Percentiles rank a stretch among this genome's conserved stretches.
Evolutionary conservation across 2,888 invertebrate genomes (phyloP).

Genomic region (Lepidocyrtinus sp.): DNA sequence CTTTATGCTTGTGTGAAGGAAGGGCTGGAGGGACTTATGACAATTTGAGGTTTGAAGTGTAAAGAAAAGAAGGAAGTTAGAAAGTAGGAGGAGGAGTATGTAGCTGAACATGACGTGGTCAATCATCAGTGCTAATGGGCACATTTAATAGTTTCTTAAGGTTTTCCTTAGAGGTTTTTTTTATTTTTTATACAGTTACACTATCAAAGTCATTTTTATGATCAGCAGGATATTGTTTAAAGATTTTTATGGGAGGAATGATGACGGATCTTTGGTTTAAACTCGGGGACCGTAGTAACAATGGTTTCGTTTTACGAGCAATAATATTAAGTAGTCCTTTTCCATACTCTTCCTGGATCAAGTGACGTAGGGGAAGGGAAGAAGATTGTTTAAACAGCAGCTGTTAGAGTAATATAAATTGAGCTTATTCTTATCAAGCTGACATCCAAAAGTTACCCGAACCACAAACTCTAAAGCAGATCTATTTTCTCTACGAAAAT

Average conservation of each 20-base stretch:
- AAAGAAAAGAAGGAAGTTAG: slow-evolving; percentile 46
- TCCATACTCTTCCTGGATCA: not conserved
- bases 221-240: no score
- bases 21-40: not conserved
- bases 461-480: not conserved
- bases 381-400: not conserved
- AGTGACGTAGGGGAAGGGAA: not conserved
- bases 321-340: not conserved
- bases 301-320: not conserved
- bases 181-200: no score
- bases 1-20: not conserved
- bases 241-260: no score
- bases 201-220: no score
- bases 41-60: not conserved
- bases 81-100: slow-evolving; percentile 33
- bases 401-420: not conserved
- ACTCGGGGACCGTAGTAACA: no score
- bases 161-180: slow-evolving; percentile 26
- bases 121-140: slow-evolving; percentile 45
- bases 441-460: no score
- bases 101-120: slow-evolving; percentile 26
- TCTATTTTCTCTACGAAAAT: not conserved
- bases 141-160: slow-evolving; percentile 48
- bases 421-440: not conserved
- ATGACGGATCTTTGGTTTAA: no score